Conservation (phyloP, 2,888 invertebrate species). For the Drosophila quinaria region DNA sequence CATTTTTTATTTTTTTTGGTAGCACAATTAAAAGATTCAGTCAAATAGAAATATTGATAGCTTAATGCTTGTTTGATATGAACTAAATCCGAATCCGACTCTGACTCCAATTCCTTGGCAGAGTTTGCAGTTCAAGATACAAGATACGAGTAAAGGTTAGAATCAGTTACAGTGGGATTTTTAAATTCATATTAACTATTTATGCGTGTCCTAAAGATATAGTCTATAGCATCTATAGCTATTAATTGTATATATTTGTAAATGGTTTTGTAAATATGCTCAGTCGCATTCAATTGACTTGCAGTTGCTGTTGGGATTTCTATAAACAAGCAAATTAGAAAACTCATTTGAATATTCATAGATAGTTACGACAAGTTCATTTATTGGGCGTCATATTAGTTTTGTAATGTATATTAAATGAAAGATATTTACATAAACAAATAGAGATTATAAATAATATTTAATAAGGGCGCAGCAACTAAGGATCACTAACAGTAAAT, state of each 20-base stretch:
- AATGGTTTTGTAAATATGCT: constrained; percentile 33
- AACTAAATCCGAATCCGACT: constrained; percentile 35
- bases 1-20: constrained; percentile 44
- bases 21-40: constrained; percentile 65
- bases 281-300: constrained; percentile 66
- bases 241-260: constrained; percentile 37
- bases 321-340: constrained; percentile 3
- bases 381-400: constrained; percentile 74
- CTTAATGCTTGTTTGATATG: constrained; percentile 65
- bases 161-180: constrained; percentile 52
- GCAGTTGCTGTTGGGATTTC: constrained; percentile 34
- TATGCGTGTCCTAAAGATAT: constrained; percentile 37
- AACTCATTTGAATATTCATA: constrained; percentile 23
- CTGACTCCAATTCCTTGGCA: constrained; percentile 7
- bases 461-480: constrained; percentile 48
- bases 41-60: constrained; percentile 68
- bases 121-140: constrained; percentile 16
- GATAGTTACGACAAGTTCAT: constrained; percentile 65
- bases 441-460: constrained; percentile 68
- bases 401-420: constrained; percentile 54
- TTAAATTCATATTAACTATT: constrained; percentile 35
- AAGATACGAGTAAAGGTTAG: constrained; percentile 24
- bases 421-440: constrained; percentile 76
- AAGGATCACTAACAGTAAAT: constrained; percentile 64
- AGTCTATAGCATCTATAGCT: constrained; percentile 46